Evolutionary conservation across 2,797 vertebrate genomes (phyloP), one percentile per base, ranked within the genome.

Genomic region (Rhinichthys osculus): DNA sequence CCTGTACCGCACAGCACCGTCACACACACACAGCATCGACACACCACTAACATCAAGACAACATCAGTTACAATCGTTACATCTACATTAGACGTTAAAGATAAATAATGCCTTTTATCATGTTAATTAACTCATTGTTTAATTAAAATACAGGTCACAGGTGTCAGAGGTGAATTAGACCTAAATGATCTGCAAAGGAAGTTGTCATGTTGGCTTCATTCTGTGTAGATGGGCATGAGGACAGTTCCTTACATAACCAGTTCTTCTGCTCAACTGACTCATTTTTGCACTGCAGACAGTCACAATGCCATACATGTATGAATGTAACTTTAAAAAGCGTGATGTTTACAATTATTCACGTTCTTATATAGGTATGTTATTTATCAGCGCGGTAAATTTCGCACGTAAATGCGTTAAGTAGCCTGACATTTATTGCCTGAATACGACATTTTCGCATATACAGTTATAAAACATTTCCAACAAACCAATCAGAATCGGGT

Each of bases 201-300:
- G 44, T 82, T 78, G 67, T 85, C 54, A 59, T 81, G 59, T 85
- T 57, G 14, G 38, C 66, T 62, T 73, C 27, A 57, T 77, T 77
- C 52, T 78, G 38, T 27, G 52, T 78, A 84, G 78, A 86, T 52
- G 35, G 47, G n/a, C 72, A 82, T 82, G 78, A 85, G 74, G 74
- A 69, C 78, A 70, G 83, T 73, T 73, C 35, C 71, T 70, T 73
- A 87, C 83, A 78, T 84, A 66, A 80, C 44, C 79, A 78, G 70
- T 79, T 84, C 76, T 79, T 79, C 84, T 84, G 73, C 40, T 69
- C 71, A 72, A 72, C 80, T 69, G 71, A 81, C 71, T 81, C 79
- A 67, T 78, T 85, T 59, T 38, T 30, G 33, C 57, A 44, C 79
- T 67, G 67, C 71, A 83, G 71, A 47, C 30, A 64, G 57, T 27